Percentiles rank a stretch among this genome's conserved stretches.
phyloP scores from a whole-genome alignment of 2,888 invertebrate genomes.

The Crioceris asparagi region DNA sequence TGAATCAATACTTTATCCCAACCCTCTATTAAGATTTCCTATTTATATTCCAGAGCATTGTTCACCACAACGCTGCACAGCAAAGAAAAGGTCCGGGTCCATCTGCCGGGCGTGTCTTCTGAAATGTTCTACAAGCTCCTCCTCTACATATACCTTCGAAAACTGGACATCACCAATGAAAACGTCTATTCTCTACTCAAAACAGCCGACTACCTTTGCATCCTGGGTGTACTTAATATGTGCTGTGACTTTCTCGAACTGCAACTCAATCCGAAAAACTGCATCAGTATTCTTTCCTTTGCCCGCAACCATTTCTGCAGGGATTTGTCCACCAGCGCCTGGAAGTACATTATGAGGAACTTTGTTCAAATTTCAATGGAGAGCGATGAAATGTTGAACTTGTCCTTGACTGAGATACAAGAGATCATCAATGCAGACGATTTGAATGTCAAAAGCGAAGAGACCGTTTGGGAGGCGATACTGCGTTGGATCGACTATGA shows the following conservation, averaged over 20 bases:
- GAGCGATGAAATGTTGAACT: constrained; percentile 63
- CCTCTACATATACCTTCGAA: constrained; percentile 76
- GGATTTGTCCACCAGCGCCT: constrained; percentile 53
- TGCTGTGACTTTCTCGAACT: constrained; percentile 67
- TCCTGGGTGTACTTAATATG: constrained; percentile 67
- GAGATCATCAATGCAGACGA: constrained; percentile 73
- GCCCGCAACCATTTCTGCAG: constrained; percentile 68
- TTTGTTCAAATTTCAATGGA: constrained; percentile 62
- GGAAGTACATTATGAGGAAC: constrained; percentile 50
- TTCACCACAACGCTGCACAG: constrained; percentile 72
- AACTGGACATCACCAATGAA: constrained; percentile 59
- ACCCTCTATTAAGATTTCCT: no score
- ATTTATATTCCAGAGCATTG: constrained; percentile 49
- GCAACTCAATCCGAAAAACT: constrained; percentile 64
- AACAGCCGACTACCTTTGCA: constrained; percentile 80
- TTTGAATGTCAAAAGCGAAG: constrained; percentile 79
- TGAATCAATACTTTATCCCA: neutral
- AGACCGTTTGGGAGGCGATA: constrained; percentile 76
- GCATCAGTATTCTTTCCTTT: constrained; percentile 75
- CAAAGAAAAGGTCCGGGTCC: constrained; percentile 55
- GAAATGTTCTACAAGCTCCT: constrained; percentile 69
- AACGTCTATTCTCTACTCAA: constrained; percentile 75
- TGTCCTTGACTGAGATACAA: constrained; percentile 62
- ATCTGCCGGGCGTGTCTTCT: constrained; percentile 65
- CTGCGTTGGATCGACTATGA: constrained; percentile 79